phyloP scores from a whole-genome alignment of 2,797 vertebrate species.

The Phoeniculus purpureus region DNA sequence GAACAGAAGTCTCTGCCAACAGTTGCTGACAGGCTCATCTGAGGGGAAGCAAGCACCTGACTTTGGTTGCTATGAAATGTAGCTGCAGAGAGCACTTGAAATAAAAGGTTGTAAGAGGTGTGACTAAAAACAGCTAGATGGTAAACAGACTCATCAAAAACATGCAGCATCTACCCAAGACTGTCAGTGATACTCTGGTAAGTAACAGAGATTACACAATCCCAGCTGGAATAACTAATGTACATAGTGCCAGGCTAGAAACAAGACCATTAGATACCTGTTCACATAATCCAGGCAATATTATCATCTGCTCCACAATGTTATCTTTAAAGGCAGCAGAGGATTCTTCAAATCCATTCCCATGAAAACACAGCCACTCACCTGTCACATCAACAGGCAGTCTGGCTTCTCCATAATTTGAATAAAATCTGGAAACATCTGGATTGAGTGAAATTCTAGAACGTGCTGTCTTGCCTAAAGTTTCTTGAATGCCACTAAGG shows the following conservation, averaged over 20 bases:
- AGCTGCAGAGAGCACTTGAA: background rate
- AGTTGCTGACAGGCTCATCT: background rate
- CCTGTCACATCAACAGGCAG: background rate
- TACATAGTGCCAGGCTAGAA: background rate
- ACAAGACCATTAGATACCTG: background rate
- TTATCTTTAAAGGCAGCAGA: background rate
- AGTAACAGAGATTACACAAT: background rate
- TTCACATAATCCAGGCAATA: background rate
- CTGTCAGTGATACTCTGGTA: background rate
- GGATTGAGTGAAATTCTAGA: background rate
- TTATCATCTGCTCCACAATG: background rate
- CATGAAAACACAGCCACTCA: background rate
- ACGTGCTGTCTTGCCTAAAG: rapidly evolving
- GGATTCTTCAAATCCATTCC: background rate
- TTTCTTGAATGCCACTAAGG: background rate
- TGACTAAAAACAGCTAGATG: background rate
- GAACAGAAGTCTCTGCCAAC: background rate
- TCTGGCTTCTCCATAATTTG: background rate
- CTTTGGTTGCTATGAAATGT: slow-evolving; percentile 20
- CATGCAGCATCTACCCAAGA: background rate
- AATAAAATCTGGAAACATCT: background rate
- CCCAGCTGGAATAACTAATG: background rate
- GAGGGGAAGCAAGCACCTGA: background rate
- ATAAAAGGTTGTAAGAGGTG: background rate
- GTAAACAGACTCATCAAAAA: background rate